A percentile compares a stretch with the other conserved stretches of the same genome.
These are phyloP conservation scores for Diloba caeruleocephala DNA, from an alignment of 2,888 invertebrate genomes.

Conservation along the genomic window DNA sequence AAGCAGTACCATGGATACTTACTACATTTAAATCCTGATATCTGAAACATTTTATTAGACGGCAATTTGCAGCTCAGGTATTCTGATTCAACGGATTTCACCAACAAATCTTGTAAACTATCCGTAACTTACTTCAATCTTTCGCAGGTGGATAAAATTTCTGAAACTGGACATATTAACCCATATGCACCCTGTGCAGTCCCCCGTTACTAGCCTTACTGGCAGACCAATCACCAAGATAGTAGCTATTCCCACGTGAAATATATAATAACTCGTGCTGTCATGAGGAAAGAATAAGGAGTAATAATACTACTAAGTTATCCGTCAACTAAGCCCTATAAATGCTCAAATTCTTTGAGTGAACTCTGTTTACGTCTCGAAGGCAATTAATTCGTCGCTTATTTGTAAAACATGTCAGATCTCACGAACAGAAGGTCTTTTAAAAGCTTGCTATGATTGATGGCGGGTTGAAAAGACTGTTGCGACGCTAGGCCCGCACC, in stretches of 20 bases:
- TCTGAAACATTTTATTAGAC: too few relatives aligned
- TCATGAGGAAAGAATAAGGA: too few relatives aligned
- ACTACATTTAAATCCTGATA: too few relatives aligned
- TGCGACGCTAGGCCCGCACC: constrained; percentile 14
- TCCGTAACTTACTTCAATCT: background rate
- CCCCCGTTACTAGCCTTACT: too few relatives aligned
- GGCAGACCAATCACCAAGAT: too few relatives aligned
- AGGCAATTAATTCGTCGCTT: constrained; percentile 38
- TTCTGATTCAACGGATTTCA: background rate
- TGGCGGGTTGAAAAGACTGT: constrained; percentile 58
- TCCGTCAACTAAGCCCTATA: background rate
- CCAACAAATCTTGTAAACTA: background rate
- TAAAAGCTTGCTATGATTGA: constrained; percentile 67
- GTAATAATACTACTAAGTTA: too few relatives aligned
- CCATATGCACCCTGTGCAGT: too few relatives aligned
- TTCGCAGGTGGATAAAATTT: background rate
- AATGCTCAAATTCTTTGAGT: background rate
- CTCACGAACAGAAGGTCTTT: constrained; percentile 49
- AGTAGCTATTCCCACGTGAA: too few relatives aligned
- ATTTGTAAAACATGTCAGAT: constrained; percentile 50
- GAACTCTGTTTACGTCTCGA: background rate
- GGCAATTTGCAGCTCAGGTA: too few relatives aligned
- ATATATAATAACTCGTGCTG: too few relatives aligned
- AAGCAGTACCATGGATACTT: too few relatives aligned
- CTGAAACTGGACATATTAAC: background rate